Base-by-base conservation (phyloP, 2,888 invertebrate genomes). In the Galerucella nymphaeae region DNA sequence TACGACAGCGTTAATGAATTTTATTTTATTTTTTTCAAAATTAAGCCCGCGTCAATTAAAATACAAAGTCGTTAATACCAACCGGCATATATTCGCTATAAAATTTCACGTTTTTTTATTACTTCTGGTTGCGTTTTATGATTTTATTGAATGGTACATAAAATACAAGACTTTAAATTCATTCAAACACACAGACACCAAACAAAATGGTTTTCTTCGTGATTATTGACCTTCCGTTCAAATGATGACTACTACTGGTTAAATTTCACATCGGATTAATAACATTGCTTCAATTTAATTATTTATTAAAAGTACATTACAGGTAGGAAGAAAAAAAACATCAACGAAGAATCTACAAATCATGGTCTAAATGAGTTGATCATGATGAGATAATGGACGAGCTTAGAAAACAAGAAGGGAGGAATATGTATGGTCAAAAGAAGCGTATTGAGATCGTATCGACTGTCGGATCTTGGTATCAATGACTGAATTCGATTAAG, bases 401-500 rank as follows among this genome's bases (percentile, higher is more conserved):
- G 80, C 83, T 48, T 48, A 14, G 2, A 48, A 48, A 48, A n/a
- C 84, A 84, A 84, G 84, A 84, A 84, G 83, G 82, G 83, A 83
- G 82, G 78, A 77, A 50, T 80, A 80, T 83, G 83, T 83, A 83
- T 84, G 83, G 82, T 82, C 84, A 80, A 83, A 38, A 38, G 8
- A 81, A 82, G 83, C 84, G 84, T 85, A 85, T 85, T 85, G 84
- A 68, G 68, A 84, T 84, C 81, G 80, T 81, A 83, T 84, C 84
- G 85, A 84, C 84, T 48, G 48, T 48, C 81, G 82, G 79, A 82
- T 80, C 80, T 76, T 72, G 77, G 78, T 81, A 82, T 81, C 82
- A 81, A 78, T 81, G 81, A 79, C 83, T 80, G 81, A 80, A 84
- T 84, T 84, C 84, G 85, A 85, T 85, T 85, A 85, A 85, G 84